A percentile compares a stretch with the other conserved stretches of the same genome.
These are phyloP conservation scores for Noctilio leporinus DNA, from an alignment of 2,113 vertebrate genomes.

Conservation along the genomic window DNA sequence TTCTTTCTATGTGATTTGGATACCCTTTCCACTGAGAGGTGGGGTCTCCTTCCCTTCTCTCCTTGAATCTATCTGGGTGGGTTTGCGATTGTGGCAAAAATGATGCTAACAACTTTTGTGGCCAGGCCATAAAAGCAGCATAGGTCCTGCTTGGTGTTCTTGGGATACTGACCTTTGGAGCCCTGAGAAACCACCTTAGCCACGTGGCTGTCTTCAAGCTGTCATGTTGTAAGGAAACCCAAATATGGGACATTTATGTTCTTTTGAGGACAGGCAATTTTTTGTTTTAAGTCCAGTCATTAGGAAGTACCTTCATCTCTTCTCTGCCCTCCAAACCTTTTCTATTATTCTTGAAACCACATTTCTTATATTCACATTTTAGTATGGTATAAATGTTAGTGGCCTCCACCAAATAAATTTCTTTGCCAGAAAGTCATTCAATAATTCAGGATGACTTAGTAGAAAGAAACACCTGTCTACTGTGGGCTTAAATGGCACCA, in stretches of 20 bases:
- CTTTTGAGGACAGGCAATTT: too few relatives aligned
- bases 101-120: neutral
- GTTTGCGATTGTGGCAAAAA: neutral
- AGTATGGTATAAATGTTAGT: too few relatives aligned
- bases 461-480: neutral
- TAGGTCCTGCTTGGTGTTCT: too few relatives aligned
- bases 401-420: too few relatives aligned
- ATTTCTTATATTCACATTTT: too few relatives aligned
- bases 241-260: too few relatives aligned
- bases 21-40: neutral
- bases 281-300: too few relatives aligned
- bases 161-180: neutral
- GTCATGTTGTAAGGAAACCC: neutral
- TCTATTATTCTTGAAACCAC: too few relatives aligned
- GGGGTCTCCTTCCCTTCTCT: neutral
- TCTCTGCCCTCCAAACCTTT: too few relatives aligned
- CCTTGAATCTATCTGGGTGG: neutral
- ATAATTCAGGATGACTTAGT: too few relatives aligned
- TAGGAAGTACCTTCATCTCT: too few relatives aligned
- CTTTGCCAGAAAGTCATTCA: too few relatives aligned
- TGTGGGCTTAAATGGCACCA: neutral
- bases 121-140: neutral
- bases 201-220: neutral
- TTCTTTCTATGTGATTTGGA: neutral
- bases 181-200: neutral